phyloP scores from a whole-genome alignment of 1,140 invertebrate genomes.

The Brachionus koreanus region DNA sequence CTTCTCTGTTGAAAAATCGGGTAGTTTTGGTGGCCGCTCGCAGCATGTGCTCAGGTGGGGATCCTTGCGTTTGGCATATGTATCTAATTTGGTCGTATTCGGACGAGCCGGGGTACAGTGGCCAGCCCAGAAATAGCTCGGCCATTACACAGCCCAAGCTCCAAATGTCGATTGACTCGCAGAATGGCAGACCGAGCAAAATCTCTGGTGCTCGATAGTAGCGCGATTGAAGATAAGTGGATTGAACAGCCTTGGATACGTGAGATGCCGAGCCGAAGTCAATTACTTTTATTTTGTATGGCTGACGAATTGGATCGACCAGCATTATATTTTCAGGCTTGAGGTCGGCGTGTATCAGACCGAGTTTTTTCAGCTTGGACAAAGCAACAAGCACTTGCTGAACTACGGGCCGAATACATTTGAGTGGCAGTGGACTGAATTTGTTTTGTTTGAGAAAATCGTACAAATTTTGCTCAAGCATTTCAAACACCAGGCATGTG shows the following conservation, averaged over 20 bases:
- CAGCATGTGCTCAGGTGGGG: slow-evolving; percentile 97
- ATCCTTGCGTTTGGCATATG: slow-evolving; percentile 82
- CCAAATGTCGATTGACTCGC: slow-evolving; percentile 99
- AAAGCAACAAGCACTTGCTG: slow-evolving; percentile 89
- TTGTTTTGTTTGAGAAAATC: slow-evolving; percentile 99
- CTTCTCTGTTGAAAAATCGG: slow-evolving; percentile 87
- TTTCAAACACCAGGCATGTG: slow-evolving; percentile 98
- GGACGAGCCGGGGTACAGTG: slow-evolving; percentile 95
- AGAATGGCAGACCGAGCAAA: slow-evolving; percentile 92
- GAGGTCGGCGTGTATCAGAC: slow-evolving; percentile 96
- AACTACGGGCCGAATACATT: slow-evolving; percentile 95
- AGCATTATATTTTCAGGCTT: slow-evolving; percentile 99
- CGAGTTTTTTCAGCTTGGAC: slow-evolving; percentile 95
- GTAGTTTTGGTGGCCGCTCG: slow-evolving; percentile 96
- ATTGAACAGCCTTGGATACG: slow-evolving; percentile 97
- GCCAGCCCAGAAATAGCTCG: slow-evolving; percentile 98
- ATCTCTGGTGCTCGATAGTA: slow-evolving; percentile 98
- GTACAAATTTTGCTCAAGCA: slow-evolving; percentile 99
- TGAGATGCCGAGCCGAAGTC: slow-evolving; percentile 99
- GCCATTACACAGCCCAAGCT: slow-evolving; percentile 98
- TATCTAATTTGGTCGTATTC: slow-evolving; percentile 99
- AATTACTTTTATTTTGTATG: slow-evolving; percentile 91
- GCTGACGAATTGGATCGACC: slow-evolving; percentile 91
- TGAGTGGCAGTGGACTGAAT: slow-evolving; percentile 92
- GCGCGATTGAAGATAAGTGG: slow-evolving; percentile 96